Conservation (phyloP, 2,797 vertebrate species). For the Chelon labrosus region DNA sequence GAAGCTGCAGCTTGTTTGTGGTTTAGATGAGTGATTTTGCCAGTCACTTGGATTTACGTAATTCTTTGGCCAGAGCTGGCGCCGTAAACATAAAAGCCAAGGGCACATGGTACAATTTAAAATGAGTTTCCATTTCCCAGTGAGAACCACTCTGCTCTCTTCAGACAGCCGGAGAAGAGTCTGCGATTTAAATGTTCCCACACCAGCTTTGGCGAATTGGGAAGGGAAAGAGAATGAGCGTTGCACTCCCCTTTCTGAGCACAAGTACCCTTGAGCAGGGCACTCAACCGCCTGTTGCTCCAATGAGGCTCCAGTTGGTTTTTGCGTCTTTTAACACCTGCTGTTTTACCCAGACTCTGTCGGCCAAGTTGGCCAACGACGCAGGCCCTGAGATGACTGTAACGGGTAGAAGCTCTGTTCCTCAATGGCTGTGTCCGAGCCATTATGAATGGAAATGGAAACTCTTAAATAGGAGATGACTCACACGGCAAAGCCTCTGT, state of each 20-base stretch:
- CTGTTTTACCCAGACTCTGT: conserved; percentile 21
- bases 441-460: conserved; percentile 72
- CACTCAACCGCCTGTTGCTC: conserved; percentile 28
- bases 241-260: conserved; percentile 17
- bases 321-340: conserved; percentile 50
- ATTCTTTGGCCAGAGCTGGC: not conserved
- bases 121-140: conserved; percentile 6
- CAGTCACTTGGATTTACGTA: not conserved
- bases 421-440: conserved; percentile 51
- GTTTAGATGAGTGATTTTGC: not conserved
- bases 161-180: conserved; percentile 15
- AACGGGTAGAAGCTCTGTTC: conserved; percentile 49
- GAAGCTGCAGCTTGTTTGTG: not conserved
- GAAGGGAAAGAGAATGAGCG: conserved; percentile 5
- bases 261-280: conserved; percentile 43
- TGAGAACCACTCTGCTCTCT: conserved; percentile 1
- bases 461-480: conserved; percentile 69
- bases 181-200: conserved; percentile 35
- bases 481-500: conserved; percentile 64
- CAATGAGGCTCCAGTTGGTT: conserved; percentile 6
- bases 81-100: not conserved
- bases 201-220: conserved; percentile 18
- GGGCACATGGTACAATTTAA: not conserved
- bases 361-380: conserved; percentile 39
- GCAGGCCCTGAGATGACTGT: conserved; percentile 42